These are phyloP conservation scores for Sinocyclocheilus grahami DNA, from an alignment of 2,113 vertebrate species.

Conservation along the genomic window DNA sequence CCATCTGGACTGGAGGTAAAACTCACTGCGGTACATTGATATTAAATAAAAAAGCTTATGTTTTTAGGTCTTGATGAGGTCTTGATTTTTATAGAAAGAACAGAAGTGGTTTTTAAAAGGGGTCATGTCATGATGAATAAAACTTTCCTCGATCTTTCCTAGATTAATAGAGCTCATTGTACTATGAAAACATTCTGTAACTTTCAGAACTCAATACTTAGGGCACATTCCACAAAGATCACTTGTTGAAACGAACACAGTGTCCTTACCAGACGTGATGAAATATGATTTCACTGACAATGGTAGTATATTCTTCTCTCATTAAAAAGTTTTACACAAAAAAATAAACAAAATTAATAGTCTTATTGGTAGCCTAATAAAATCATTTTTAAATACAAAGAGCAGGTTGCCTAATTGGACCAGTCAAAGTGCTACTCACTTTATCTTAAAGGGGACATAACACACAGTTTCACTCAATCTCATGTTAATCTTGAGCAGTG, in stretches of 20 bases:
- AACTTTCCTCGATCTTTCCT: background rate
- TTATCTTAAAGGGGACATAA: too few relatives aligned
- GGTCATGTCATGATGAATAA: background rate
- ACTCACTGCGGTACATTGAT: background rate
- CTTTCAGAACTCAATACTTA: background rate
- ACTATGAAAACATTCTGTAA: background rate
- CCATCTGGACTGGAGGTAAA: background rate
- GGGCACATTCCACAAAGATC: background rate
- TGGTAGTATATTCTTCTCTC: background rate
- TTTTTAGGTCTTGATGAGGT: background rate
- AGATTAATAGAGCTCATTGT: slow-evolving; percentile 14
- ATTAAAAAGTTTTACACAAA: background rate
- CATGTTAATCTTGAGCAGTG: too few relatives aligned
- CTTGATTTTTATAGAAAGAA: background rate
- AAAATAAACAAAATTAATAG: background rate
- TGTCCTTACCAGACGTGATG: background rate
- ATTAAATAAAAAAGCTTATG: background rate
- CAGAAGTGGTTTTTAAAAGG: background rate
- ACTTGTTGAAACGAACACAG: background rate
- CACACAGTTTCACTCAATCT: too few relatives aligned
- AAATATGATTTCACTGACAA: background rate
- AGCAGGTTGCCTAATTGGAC: too few relatives aligned
- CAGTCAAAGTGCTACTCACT: too few relatives aligned
- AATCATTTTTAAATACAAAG: background rate
- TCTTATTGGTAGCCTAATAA: background rate